Evolutionary conservation across 2,888 invertebrate species (phyloP).

Genomic region (Megaustenia siamemsis): DNA sequence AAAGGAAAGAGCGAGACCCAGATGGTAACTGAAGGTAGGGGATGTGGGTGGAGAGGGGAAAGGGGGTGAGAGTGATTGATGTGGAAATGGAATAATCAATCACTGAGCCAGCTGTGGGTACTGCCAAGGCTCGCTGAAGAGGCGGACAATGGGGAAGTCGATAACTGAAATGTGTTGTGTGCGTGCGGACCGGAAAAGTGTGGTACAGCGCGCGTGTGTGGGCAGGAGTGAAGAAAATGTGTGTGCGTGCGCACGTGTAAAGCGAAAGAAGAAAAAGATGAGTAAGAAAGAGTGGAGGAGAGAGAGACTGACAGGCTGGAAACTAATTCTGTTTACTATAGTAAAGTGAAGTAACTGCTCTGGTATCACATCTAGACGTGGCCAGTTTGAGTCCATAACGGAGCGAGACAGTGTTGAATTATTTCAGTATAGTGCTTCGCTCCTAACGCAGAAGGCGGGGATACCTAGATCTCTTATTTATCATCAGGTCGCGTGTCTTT

Average conservation of each 20-base stretch:
- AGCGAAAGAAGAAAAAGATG: not conserved
- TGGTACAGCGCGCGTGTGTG: not conserved
- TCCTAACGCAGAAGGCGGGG: too few species aligned
- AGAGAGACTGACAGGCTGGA: too few species aligned
- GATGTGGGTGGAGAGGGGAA: not conserved
- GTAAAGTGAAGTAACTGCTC: too few species aligned
- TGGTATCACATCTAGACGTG: too few species aligned
- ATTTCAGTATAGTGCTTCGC: too few species aligned
- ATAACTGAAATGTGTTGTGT: not conserved
- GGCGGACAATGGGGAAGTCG: not conserved
- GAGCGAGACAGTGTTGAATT: too few species aligned
- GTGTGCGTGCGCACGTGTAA: not conserved
- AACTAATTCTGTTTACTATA: too few species aligned
- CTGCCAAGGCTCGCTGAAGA: not conserved
- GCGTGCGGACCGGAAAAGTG: not conserved
- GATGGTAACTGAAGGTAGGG: not conserved
- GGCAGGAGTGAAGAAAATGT: not conserved
- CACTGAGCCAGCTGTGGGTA: constrained; percentile 20
- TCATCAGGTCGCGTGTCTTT: too few species aligned
- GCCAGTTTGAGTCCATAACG: too few species aligned
- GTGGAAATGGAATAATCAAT: constrained; percentile 26
- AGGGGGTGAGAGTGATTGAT: not conserved
- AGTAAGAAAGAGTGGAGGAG: constrained; percentile 7
- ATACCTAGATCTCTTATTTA: too few species aligned
- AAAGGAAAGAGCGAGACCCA: not conserved